Evolutionary conservation across 2,113 vertebrate species (phyloP).

Genomic region (Noturus placidus): DNA sequence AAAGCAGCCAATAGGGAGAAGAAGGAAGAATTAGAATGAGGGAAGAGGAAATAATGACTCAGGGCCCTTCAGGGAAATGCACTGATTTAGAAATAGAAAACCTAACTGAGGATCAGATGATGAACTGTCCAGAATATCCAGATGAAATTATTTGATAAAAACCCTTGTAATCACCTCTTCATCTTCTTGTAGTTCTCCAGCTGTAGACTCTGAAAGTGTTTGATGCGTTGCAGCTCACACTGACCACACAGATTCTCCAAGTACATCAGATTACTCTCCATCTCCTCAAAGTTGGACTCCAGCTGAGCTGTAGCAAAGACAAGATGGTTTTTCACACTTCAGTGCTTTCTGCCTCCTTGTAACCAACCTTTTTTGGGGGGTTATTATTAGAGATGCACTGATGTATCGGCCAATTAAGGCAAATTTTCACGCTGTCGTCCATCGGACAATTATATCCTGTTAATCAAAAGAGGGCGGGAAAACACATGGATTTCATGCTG

Average conservation of each 20-base stretch:
- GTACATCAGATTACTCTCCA: constrained; percentile 82
- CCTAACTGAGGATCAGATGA: background rate
- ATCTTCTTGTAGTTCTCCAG: constrained; percentile 87
- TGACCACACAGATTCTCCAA: constrained; percentile 88
- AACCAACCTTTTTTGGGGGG: background rate
- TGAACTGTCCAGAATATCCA: background rate
- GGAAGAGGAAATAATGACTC: background rate
- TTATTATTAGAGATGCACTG: too few species aligned
- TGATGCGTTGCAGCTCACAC: constrained; percentile 85
- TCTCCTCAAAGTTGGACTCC: constrained; percentile 89
- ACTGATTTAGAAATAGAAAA: constrained; percentile 8
- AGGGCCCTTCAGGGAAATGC: constrained; percentile 1
- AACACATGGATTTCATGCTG: too few species aligned
- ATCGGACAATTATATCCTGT: too few species aligned
- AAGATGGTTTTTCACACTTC: background rate
- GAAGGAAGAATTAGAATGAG: background rate
- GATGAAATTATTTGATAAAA: background rate
- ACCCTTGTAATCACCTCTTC: constrained; percentile 77
- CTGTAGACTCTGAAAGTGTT: constrained; percentile 77
- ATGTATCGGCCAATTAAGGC: too few species aligned
- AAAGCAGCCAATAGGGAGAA: background rate
- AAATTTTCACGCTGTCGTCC: too few species aligned
- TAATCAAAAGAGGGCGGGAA: too few species aligned
- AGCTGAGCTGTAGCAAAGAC: constrained; percentile 75
- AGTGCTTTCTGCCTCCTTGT: background rate